phyloP scores from a whole-genome alignment of 2,888 invertebrate species.

The Ophion ventricosus region DNA sequence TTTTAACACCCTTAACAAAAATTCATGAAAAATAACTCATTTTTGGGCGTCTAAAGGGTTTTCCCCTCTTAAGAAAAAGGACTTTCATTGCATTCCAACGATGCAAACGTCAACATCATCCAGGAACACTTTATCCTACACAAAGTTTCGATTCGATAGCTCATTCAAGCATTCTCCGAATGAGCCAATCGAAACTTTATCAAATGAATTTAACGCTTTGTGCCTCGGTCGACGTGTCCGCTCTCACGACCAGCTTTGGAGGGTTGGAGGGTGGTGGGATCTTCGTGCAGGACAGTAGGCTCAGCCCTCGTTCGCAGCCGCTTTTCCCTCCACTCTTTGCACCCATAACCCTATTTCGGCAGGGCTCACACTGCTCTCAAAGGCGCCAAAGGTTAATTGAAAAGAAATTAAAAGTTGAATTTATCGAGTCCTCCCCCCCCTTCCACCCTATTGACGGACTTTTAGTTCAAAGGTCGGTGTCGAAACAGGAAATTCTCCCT shows the following conservation, averaged over 20 bases:
- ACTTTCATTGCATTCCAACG: background rate
- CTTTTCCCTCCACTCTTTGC: background rate
- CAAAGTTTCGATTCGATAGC: background rate
- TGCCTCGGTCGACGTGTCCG: background rate
- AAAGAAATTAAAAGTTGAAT: background rate
- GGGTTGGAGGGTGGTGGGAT: background rate
- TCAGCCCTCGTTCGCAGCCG: background rate
- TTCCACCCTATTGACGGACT: background rate
- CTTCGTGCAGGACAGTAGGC: background rate
- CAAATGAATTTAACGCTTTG: background rate
- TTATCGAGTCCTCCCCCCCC: background rate
- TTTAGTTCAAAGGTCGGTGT: background rate
- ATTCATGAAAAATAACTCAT: too few species aligned
- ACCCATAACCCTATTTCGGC: background rate
- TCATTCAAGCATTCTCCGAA: background rate
- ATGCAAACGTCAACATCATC: background rate
- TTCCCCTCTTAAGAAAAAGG: background rate
- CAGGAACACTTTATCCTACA: background rate
- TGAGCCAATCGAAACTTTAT: background rate
- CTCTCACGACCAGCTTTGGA: background rate
- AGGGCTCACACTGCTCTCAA: background rate
- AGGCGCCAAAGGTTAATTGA: background rate
- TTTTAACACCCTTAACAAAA: too few species aligned
- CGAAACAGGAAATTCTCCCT: slow-evolving; percentile 3
- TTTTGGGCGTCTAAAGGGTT: too few species aligned